These are phyloP conservation scores for Noctua comes DNA, from an alignment of 2,888 invertebrate genomes.

Conservation along the genomic window DNA sequence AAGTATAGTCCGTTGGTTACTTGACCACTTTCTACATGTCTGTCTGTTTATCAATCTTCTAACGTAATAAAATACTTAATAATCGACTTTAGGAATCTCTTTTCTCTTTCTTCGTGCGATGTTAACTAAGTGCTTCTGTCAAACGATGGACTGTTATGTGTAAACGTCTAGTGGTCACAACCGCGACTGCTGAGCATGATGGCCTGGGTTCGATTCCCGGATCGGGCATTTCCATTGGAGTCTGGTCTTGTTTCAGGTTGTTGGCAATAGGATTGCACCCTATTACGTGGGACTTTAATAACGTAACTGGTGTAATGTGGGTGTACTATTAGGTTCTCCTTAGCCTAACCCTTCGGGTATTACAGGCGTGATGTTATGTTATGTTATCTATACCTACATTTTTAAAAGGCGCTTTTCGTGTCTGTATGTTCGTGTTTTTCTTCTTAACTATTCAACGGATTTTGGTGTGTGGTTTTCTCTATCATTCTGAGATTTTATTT, in stretches of 20 bases:
- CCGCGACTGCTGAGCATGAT: background rate
- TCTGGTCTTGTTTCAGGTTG: background rate
- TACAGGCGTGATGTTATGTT: too few relatives aligned
- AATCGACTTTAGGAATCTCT: slow-evolving; percentile 32
- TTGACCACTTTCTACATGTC: slow-evolving; percentile 40
- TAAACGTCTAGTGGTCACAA: background rate
- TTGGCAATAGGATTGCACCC: background rate
- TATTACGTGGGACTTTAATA: background rate
- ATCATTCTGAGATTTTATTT: too few relatives aligned
- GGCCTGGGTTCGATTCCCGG: background rate
- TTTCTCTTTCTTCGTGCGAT: slow-evolving; percentile 32
- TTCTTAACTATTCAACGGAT: too few relatives aligned
- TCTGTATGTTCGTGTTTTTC: too few relatives aligned
- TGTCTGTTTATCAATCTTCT: slow-evolving; percentile 46
- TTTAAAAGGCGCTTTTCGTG: too few relatives aligned
- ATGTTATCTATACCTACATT: too few relatives aligned
- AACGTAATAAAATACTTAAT: slow-evolving; percentile 27
- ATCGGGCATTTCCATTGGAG: background rate
- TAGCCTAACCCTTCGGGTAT: too few relatives aligned
- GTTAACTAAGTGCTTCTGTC: slow-evolving; percentile 12
- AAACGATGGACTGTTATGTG: slow-evolving; percentile 1
- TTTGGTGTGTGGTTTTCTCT: too few relatives aligned
- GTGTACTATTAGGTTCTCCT: too few relatives aligned
- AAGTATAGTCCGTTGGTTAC: slow-evolving; percentile 14
- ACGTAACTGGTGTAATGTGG: background rate